Evolutionary conservation across 2,797 vertebrate species (phyloP), one percentile per base, ranked within the genome.

Genomic region (Poeciliopsis infans): DNA sequence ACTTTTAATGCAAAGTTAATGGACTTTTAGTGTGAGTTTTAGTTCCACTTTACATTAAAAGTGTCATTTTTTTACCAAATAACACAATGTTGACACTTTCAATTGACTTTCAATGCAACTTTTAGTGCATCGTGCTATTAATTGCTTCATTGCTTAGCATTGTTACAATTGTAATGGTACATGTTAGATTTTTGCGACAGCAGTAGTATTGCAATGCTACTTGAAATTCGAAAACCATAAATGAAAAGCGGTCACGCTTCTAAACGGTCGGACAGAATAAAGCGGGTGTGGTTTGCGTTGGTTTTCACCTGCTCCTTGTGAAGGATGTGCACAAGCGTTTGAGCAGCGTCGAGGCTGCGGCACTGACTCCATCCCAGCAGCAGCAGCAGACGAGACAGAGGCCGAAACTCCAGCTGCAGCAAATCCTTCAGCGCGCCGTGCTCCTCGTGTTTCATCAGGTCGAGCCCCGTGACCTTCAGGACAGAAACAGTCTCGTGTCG

Each of bases 351-450:
- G 45, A 98, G 92, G 74, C 97, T 98, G 89, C 95, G 96, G 88
- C 97, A 99, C 71, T 98, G 96, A 79, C 94, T 97, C 98, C 98
- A 99, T 77, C 98, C 98, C 72, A 99, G 94, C 69, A 99, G 95
- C 76, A 98, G 88, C n/a, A 99, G 93, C 53, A 99, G 96, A 20
- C 96, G 97, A 36, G 97, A 95, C 79, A 99, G 93, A 2, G 97
- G 97, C 81, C 90, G 96, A 85, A 99, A 99, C 94, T 99, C 97
- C 84, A 92, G 92, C 76, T 82, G 95, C 73, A 99, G 86, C 20
- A 99, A 93, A 46, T 82, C 84, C 79, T 88, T 94, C 80, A 99
- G 94, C 81, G 91, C 91, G 0, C 86, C 88, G 77, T 97, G 99
- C 80, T 99, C 97, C 92, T 97, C 97, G 77, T 95, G 97, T 90